phyloP scores from a whole-genome alignment of 2,113 vertebrate species.

The Phrynocephalus versicolor region DNA sequence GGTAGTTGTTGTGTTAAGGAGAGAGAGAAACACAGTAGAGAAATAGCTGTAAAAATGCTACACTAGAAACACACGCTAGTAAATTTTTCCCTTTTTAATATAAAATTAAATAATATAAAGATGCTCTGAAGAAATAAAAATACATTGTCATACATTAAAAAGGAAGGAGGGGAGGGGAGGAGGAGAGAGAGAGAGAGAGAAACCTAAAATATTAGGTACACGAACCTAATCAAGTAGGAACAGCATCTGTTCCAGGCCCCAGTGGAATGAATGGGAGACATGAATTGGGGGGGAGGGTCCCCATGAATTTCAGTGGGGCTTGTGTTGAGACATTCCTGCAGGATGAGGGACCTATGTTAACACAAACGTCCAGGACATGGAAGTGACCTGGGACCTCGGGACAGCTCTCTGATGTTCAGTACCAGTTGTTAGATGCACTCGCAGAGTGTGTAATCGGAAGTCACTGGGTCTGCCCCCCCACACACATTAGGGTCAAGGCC shows the following conservation, averaged over 20 bases:
- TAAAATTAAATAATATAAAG: constrained; percentile 73
- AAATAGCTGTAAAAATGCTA: constrained; percentile 70
- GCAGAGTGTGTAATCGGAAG: constrained; percentile 81
- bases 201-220: constrained; percentile 68
- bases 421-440: constrained; percentile 78
- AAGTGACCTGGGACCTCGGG: constrained; percentile 56
- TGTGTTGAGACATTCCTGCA: not conserved
- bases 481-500: too few species aligned
- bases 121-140: constrained; percentile 65
- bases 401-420: constrained; percentile 59
- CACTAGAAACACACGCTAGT: constrained; percentile 73
- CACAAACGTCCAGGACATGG: constrained; percentile 58
- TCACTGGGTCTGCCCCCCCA: constrained; percentile 52
- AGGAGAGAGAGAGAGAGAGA: constrained; percentile 31
- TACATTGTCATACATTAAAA: constrained; percentile 62
- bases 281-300: not conserved
- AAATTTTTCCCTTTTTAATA: constrained; percentile 35
- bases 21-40: constrained; percentile 44
- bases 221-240: constrained; percentile 48
- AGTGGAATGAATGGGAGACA: not conserved
- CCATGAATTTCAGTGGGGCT: not conserved
- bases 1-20: constrained; percentile 81
- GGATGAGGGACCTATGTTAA: not conserved
- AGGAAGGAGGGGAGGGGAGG: constrained; percentile 28
- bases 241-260: not conserved